Evolutionary conservation across 2,113 vertebrate species (phyloP).

Genomic region (Hippocampus mohnikei): DNA sequence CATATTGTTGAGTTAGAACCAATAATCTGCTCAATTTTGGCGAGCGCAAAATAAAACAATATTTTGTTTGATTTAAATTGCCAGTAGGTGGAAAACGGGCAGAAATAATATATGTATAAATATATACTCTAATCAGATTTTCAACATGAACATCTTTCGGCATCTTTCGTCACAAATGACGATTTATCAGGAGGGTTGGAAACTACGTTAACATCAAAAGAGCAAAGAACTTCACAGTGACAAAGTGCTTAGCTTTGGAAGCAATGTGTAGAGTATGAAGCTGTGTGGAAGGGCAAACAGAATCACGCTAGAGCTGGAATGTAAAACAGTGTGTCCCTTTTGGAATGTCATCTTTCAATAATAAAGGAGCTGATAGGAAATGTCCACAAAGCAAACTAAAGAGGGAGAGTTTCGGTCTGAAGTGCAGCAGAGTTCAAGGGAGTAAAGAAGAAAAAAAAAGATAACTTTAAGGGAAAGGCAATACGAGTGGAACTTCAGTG

Average conservation of each 20-base stretch:
- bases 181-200: no score
- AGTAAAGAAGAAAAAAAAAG: neutral
- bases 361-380: neutral
- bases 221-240: neutral
- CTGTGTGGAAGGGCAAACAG: neutral
- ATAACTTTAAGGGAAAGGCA: neutral
- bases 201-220: neutral
- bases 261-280: neutral
- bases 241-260: neutral
- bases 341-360: neutral
- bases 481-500: neutral
- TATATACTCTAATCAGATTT: no score
- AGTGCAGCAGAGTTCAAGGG: neutral
- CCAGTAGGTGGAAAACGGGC: no score
- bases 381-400: neutral
- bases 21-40: no score
- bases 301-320: slow-evolving; percentile 5
- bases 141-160: no score
- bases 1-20: no score
- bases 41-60: no score
- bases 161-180: no score
- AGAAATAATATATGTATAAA: no score
- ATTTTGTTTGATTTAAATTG: no score
- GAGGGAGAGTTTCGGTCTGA: neutral
- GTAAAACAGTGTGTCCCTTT: neutral